Conservation (phyloP, 2,113 vertebrate species). For the Podarcis raffonei region DNA sequence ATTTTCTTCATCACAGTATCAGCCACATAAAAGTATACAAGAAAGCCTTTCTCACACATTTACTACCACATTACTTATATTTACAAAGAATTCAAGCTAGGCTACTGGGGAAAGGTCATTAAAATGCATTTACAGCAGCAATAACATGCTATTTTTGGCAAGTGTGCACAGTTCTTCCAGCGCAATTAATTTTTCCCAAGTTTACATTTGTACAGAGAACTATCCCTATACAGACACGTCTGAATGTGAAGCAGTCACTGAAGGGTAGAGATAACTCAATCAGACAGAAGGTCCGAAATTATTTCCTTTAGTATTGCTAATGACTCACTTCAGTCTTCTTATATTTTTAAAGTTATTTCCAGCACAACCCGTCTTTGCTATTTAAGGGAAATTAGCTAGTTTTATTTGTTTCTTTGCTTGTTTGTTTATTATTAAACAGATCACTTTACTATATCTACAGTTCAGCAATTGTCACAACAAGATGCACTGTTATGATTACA, state of each 20-base stretch:
- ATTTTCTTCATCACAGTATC: conserved; percentile 13
- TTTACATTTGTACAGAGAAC: conserved; percentile 1
- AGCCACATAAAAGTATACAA: conserved; percentile 47
- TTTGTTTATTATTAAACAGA: not conserved
- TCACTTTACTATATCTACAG: conserved; percentile 41
- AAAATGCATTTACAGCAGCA: not conserved
- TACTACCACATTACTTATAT: conserved; percentile 31
- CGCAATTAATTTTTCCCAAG: not conserved
- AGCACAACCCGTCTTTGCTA: not conserved
- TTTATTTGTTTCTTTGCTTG: not conserved
- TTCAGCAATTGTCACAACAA: conserved; percentile 44
- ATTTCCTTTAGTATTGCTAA: not conserved
- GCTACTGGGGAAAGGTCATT: not conserved
- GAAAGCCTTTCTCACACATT: conserved; percentile 43
- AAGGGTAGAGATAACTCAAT: not conserved
- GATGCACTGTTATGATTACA: conserved; percentile 13
- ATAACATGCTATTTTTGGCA: not conserved
- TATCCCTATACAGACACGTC: not conserved
- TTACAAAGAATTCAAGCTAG: fast-evolving
- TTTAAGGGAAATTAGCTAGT: not conserved
- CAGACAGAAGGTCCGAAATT: not conserved
- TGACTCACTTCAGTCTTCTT: not conserved
- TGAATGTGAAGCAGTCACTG: not conserved
- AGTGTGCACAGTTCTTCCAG: not conserved
- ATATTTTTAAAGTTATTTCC: not conserved